These are phyloP conservation scores for Alaudala cheleensis DNA, from an alignment of 2,113 vertebrate species.

Conservation along the genomic window DNA sequence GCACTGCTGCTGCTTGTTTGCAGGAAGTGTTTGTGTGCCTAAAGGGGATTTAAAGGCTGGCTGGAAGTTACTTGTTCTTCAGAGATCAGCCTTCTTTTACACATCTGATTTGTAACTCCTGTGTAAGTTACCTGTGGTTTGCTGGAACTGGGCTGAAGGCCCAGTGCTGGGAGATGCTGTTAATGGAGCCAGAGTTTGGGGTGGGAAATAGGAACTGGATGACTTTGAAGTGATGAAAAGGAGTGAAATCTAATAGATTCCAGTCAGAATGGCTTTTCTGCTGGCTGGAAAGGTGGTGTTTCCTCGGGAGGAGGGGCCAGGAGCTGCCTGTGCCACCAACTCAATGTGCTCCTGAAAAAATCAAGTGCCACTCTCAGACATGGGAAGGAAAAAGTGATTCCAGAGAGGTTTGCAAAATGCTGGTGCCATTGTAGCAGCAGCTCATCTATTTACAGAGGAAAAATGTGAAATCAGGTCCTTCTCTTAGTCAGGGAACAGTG, in stretches of 20 bases:
- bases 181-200: neutral
- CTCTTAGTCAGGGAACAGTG: neutral
- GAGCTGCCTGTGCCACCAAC: neutral
- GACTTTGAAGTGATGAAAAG: neutral
- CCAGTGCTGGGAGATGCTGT: neutral
- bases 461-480: neutral
- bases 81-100: neutral
- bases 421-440: neutral
- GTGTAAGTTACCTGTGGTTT: neutral
- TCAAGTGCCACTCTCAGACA: neutral
- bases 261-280: neutral
- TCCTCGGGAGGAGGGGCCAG: accelerated
- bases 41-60: neutral
- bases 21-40: neutral
- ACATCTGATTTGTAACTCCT: neutral
- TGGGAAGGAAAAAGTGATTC: neutral
- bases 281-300: accelerated
- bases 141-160: neutral
- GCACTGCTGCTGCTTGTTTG: neutral
- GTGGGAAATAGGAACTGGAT: neutral
- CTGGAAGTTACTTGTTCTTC: neutral
- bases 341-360: neutral
- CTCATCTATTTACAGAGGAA: neutral
- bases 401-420: neutral
- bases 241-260: neutral